These are phyloP conservation scores for Chloebia gouldiae DNA, from an alignment of 2,113 vertebrate genomes.

Conservation along the genomic window DNA sequence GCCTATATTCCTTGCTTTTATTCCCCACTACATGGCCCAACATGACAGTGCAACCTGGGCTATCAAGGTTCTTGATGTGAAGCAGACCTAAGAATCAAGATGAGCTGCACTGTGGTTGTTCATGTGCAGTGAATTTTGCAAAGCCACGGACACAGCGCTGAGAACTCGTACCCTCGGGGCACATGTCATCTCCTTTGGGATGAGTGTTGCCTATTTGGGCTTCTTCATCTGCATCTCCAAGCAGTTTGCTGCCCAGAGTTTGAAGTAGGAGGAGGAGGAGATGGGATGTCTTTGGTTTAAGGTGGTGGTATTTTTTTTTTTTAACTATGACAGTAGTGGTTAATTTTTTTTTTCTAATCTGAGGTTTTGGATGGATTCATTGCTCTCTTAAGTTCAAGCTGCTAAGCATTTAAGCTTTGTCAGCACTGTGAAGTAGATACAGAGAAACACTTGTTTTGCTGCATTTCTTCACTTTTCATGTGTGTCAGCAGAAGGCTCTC, in stretches of 20 bases:
- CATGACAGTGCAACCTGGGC: not conserved
- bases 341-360: not conserved
- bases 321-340: not conserved
- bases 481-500: not conserved
- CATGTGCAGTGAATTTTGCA: not conserved
- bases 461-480: fast-evolving
- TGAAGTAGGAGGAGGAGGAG: not conserved
- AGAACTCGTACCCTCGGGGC: fast-evolving
- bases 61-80: not conserved
- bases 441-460: not conserved
- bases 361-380: not conserved
- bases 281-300: not conserved
- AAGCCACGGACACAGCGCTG: fast-evolving
- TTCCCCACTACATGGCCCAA: not conserved
- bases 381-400: not conserved
- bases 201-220: not conserved
- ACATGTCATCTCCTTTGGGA: fast-evolving
- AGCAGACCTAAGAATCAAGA: not conserved
- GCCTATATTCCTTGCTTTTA: fast-evolving
- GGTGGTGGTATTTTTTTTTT: not conserved
- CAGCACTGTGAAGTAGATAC: not conserved
- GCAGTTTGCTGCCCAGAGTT: not conserved
- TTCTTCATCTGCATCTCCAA: not conserved
- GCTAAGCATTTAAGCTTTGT: not conserved
- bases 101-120: fast-evolving